Conservation (phyloP, 2,797 vertebrate species). For the Amphiprion clarkii region DNA sequence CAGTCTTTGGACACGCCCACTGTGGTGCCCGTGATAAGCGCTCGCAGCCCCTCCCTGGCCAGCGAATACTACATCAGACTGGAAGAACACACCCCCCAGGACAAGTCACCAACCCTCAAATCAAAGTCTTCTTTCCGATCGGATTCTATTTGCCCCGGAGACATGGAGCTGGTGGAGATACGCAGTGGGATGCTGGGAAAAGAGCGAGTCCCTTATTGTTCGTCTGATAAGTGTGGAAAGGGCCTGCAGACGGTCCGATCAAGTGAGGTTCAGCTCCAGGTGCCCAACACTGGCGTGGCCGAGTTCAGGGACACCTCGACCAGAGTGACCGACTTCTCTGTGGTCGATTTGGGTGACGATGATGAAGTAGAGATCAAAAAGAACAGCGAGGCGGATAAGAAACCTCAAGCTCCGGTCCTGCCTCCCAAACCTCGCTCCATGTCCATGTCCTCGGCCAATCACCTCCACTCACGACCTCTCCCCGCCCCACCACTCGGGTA, state of each 20-base stretch:
- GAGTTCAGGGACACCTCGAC: constrained; percentile 84
- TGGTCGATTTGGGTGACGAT: constrained; percentile 85
- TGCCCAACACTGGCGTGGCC: constrained; percentile 84
- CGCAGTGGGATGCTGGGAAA: constrained; percentile 82
- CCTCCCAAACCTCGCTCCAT: constrained; percentile 87
- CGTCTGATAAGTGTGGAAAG: constrained; percentile 73
- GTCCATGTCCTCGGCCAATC: constrained; percentile 84
- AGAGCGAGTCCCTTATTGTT: constrained; percentile 77
- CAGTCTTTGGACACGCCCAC: constrained; percentile 92
- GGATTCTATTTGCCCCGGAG: constrained; percentile 74
- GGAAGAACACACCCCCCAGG: constrained; percentile 91
- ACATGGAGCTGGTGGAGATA: constrained; percentile 87
- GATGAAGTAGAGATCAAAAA: constrained; percentile 74
- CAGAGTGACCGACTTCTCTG: constrained; percentile 86
- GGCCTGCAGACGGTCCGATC: constrained; percentile 82
- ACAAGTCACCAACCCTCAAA: constrained; percentile 84
- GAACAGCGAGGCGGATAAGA: constrained; percentile 60
- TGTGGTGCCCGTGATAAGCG: constrained; percentile 94
- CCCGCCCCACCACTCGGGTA: constrained; percentile 84
- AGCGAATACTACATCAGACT: constrained; percentile 95
- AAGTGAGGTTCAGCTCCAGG: constrained; percentile 84
- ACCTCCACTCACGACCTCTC: constrained; percentile 84
- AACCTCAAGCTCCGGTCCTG: constrained; percentile 80
- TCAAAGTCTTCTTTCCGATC: constrained; percentile 57
- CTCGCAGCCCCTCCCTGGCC: constrained; percentile 93